Evolutionary conservation across 2,113 vertebrate species (phyloP).

Genomic region (Oncorhynchus keta): DNA sequence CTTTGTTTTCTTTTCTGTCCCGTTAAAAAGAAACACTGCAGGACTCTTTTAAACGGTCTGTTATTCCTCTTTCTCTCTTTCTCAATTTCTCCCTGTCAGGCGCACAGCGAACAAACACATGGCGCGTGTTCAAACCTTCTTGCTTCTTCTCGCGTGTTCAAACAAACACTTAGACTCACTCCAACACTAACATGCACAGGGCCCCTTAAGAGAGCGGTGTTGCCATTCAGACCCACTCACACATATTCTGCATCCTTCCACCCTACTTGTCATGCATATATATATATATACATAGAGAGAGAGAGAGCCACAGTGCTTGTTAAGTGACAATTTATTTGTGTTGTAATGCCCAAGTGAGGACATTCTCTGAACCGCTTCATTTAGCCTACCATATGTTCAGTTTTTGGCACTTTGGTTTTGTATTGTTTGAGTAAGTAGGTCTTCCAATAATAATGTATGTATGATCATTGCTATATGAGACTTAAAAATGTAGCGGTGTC

Average conservation of each 20-base stretch:
- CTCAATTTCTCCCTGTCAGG: slow-evolving; percentile 5
- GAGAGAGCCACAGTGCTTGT: slow-evolving; percentile 22
- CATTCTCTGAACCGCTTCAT: slow-evolving; percentile 1
- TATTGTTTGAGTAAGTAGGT: too few relatives aligned
- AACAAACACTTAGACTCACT: slow-evolving; percentile 41
- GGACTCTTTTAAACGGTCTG: neutral
- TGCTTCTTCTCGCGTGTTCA: slow-evolving; percentile 45
- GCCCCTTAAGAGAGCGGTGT: slow-evolving; percentile 7
- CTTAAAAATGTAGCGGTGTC: too few relatives aligned
- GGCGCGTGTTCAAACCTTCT: slow-evolving; percentile 33
- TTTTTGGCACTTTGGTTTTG: neutral
- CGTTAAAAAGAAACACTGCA: too few relatives aligned
- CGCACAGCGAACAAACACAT: slow-evolving; percentile 44
- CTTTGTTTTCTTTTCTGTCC: neutral
- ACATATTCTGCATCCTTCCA: slow-evolving; percentile 52
- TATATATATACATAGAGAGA: slow-evolving; percentile 18
- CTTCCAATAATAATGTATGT: too few relatives aligned
- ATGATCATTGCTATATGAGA: too few relatives aligned
- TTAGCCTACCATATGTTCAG: neutral
- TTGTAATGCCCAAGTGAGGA: slow-evolving; percentile 39
- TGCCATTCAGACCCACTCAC: slow-evolving; percentile 45
- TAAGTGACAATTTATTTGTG: slow-evolving; percentile 57
- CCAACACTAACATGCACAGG: slow-evolving; percentile 37
- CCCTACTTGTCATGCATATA: slow-evolving; percentile 51
- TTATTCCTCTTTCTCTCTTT: neutral